These are phyloP conservation scores for Phoeniculus purpureus DNA, from an alignment of 2,797 vertebrate genomes.

Conservation along the genomic window DNA sequence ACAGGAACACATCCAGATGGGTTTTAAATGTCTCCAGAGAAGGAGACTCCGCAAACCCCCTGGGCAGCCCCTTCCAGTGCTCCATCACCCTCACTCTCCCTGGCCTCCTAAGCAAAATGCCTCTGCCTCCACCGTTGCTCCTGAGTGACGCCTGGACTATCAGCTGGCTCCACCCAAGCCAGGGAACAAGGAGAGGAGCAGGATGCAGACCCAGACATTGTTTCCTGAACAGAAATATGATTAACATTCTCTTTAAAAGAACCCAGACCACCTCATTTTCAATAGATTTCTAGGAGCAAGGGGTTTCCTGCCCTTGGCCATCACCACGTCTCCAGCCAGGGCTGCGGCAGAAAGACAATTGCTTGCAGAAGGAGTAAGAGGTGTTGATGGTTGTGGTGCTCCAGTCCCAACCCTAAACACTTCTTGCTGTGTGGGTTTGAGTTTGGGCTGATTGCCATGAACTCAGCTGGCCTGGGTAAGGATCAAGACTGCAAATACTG, in stretches of 20 bases:
- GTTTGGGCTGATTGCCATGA: neutral
- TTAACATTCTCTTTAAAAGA: neutral
- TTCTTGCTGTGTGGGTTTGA: neutral
- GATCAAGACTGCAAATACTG: neutral
- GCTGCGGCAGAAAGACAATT: neutral
- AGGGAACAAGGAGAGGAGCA: neutral
- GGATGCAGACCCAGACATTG: neutral
- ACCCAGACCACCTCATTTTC: neutral
- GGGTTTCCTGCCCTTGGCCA: neutral
- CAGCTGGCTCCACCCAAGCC: accelerated
- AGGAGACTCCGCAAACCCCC: no score
- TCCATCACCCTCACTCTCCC: neutral
- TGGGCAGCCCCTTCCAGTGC: no score
- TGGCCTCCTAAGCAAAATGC: neutral
- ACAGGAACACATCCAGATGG: no score
- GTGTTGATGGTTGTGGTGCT: neutral
- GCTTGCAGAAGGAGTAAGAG: neutral
- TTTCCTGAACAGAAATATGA: neutral
- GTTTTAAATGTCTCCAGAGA: no score
- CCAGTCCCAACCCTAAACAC: neutral
- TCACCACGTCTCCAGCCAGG: neutral
- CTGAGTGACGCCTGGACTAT: neutral
- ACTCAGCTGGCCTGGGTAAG: neutral
- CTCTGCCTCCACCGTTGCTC: neutral
- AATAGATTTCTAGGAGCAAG: neutral